Base-by-base conservation (phyloP, 2,113 vertebrate genomes). In the Psammodynastes pulverulentus region DNA sequence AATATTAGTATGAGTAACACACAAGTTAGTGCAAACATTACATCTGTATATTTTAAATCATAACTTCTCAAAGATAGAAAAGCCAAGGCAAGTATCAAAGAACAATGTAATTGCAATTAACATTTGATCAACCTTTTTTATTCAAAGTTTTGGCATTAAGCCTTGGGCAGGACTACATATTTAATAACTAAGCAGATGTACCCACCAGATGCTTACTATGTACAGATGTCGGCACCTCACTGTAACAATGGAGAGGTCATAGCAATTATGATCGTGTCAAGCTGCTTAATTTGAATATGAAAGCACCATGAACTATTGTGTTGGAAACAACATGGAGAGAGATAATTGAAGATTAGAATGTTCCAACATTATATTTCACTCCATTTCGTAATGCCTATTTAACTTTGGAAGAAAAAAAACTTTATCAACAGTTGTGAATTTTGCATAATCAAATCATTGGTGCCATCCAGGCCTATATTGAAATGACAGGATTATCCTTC, bases 181-280 rank as follows among this genome's bases (percentile, higher is more conserved):
- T 85, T 89, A 92, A 92, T 92, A 89, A 84, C 79, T 89, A 92
- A 89, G 88, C 91, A 92, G 91, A 92, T 92, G 91, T 48, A 92
- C 79, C 39, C 79, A 85, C 88, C 88, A 92, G 91, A 88, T 92
- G 91, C 88, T 92, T 51, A 58, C 91, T 51, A 34, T 43, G 79
- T 92, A 92, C 91, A 92, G 91, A 92, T 92, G 91, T 92, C 53
- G 34, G 49, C 91, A 92, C 79, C 79, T 86, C 91, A 89, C 23
- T 48, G 72, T 92, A 89, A 92, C 72, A 92, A 92, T 92, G 53
- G 88, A 89, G 91, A 52, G 91, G 91, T 92, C 91, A 92, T 92
- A 92, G 88, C 85, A 92, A 92, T 92, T 92, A 92, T 92, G 72
- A 84, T 89, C 29, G 79, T 89, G 88, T 92, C 91, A 92, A 89